A percentile compares a stretch with the other conserved stretches of the same genome.
Evolutionary conservation across 2,888 invertebrate genomes (phyloP).

Genomic region (Nymphalis c-album): DNA sequence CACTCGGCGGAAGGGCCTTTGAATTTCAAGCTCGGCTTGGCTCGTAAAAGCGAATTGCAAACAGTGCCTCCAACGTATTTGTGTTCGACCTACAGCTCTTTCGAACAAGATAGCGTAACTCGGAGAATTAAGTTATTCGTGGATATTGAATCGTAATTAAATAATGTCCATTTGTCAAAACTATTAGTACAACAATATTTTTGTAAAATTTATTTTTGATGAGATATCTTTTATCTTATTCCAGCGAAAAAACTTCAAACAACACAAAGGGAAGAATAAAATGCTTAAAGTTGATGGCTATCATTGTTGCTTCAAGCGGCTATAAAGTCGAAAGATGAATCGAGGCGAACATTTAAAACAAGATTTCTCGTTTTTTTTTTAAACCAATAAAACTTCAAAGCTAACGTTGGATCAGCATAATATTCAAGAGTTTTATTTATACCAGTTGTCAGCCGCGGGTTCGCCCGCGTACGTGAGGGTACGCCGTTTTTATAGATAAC

Average conservation of each 20-base stretch:
- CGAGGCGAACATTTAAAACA: slow-evolving; percentile 1
- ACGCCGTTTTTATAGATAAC: too few species aligned
- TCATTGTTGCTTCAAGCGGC: slow-evolving; percentile 3
- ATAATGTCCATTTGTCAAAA: too few species aligned
- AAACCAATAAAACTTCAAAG: not conserved
- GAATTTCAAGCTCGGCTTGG: slow-evolving; percentile 17
- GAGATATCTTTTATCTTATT: not conserved
- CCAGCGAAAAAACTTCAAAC: not conserved
- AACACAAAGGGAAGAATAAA: not conserved
- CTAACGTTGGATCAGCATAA: not conserved
- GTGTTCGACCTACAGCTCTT: not conserved
- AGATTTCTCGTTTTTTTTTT: not conserved
- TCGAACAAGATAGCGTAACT: not conserved
- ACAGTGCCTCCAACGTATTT: not conserved
- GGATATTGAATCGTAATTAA: not conserved
- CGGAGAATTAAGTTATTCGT: not conserved
- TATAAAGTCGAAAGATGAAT: slow-evolving; percentile 5
- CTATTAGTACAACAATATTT: too few species aligned
- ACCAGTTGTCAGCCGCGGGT: too few species aligned
- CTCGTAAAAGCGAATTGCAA: slow-evolving; percentile 4
- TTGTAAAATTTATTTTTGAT: not conserved
- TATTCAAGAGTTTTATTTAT: not conserved
- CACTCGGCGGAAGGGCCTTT: slow-evolving; percentile 21
- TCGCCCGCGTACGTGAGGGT: too few species aligned
- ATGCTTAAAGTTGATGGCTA: slow-evolving; percentile 3